Evolutionary conservation across 1,140 invertebrate genomes (phyloP).

Genomic region (Arion vulgaris): DNA sequence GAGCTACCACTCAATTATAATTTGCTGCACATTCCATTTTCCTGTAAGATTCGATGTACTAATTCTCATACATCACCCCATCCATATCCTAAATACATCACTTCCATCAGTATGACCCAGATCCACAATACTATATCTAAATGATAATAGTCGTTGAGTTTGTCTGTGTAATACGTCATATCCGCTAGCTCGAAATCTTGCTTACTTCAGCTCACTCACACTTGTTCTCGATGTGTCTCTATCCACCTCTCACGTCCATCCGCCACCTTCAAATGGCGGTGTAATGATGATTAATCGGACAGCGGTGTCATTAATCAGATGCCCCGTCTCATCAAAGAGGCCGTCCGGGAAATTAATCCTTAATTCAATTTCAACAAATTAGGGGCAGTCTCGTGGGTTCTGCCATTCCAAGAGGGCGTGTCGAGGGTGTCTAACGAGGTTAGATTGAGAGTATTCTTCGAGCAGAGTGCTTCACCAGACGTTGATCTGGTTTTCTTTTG

Average conservation of each 20-base stretch:
- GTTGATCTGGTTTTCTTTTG: neutral
- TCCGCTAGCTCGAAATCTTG: neutral
- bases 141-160: too few relatives aligned
- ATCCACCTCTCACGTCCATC: neutral
- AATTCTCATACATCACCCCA: too few relatives aligned
- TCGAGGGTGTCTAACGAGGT: neutral
- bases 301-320: constrained; percentile 29
- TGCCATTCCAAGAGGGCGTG: constrained; percentile 2
- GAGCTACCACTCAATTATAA: too few relatives aligned
- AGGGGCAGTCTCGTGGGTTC: neutral
- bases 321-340: constrained; percentile 14
- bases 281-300: constrained; percentile 40
- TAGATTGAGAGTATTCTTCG: neutral
- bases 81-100: too few relatives aligned
- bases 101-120: too few relatives aligned
- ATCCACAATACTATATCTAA: too few relatives aligned
- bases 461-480: neutral
- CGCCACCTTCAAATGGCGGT: constrained; percentile 4
- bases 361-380: constrained; percentile 41
- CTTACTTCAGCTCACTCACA: neutral
- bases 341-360: constrained; percentile 34
- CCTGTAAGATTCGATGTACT: too few relatives aligned
- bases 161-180: neutral
- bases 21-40: too few relatives aligned
- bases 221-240: neutral